A percentile compares a stretch with the other conserved stretches of the same genome.
Evolutionary conservation across 2,113 vertebrate species (phyloP).

Genomic region (Synchiropus splendidus): DNA sequence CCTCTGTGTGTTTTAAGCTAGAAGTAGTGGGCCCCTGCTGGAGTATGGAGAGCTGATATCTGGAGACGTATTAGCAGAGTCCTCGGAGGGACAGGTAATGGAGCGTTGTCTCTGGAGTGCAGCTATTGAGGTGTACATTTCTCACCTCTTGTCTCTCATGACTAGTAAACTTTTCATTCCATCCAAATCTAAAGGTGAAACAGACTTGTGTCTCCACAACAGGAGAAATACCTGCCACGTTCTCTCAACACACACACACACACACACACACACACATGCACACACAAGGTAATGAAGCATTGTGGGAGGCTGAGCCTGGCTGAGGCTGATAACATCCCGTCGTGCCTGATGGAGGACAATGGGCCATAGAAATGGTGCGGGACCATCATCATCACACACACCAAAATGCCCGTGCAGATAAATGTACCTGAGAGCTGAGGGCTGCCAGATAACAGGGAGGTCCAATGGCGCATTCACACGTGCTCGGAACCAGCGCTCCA

Average conservation of each 20-base stretch:
- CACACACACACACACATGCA: constrained; percentile 5
- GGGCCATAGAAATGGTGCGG: constrained; percentile 37
- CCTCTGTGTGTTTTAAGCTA: too few species aligned
- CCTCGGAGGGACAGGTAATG: too few species aligned
- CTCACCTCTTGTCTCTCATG: too few species aligned
- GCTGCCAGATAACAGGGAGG: constrained; percentile 14
- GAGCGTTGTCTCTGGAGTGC: too few species aligned
- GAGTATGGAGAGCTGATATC: too few species aligned
- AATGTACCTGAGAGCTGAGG: constrained; percentile 9
- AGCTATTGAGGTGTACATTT: too few species aligned
- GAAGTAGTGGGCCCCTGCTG: too few species aligned
- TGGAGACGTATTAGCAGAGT: too few species aligned
- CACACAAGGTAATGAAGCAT: constrained; percentile 25
- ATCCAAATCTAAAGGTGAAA: too few species aligned
- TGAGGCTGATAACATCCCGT: constrained; percentile 59
- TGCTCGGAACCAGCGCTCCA: too few species aligned
- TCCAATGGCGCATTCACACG: constrained; percentile 1
- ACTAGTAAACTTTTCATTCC: too few species aligned
- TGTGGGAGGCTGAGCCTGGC: constrained; percentile 51
- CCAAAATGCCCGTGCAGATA: constrained; percentile 11
- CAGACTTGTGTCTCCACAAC: neutral
- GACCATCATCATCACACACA: constrained; percentile 13
- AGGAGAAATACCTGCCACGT: neutral
- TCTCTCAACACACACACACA: neutral
- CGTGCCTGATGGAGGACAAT: constrained; percentile 58